Evolutionary conservation across 1,140 invertebrate species (phyloP).

Genomic region (Cryptotermes secundus): DNA sequence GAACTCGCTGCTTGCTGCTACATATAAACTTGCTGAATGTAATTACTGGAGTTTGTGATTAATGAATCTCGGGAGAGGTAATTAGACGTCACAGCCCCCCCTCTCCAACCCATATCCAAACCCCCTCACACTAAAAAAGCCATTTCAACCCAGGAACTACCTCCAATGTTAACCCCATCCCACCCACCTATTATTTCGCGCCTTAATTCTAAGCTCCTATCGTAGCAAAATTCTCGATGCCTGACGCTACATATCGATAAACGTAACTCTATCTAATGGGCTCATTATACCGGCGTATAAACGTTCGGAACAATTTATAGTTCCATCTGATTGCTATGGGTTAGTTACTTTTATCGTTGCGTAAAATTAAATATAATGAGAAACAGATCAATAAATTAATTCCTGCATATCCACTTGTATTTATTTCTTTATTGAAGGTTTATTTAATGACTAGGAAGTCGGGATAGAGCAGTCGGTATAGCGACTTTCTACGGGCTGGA

Average conservation of each 20-base stretch:
- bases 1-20: not conserved
- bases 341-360: not conserved
- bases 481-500: too few species aligned
- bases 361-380: too few species aligned
- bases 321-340: not conserved
- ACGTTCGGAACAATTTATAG: not conserved
- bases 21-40: conserved; percentile 46
- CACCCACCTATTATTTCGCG: not conserved
- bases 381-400: too few species aligned
- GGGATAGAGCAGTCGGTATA: too few species aligned
- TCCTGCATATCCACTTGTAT: too few species aligned
- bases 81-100: conserved; percentile 41
- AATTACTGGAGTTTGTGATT: conserved; percentile 49
- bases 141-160: conserved; percentile 25
- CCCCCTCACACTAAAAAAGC: conserved; percentile 23
- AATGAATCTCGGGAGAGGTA: conserved; percentile 49
- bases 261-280: not conserved
- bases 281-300: not conserved
- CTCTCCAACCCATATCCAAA: not conserved
- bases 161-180: not conserved
- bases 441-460: too few species aligned
- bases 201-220: not conserved
- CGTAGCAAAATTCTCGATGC: not conserved
- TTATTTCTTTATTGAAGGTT: too few species aligned
- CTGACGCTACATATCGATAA: not conserved